These are phyloP conservation scores for Hyles euphorbiae DNA, from an alignment of 1,140 invertebrate genomes.

Conservation along the genomic window DNA sequence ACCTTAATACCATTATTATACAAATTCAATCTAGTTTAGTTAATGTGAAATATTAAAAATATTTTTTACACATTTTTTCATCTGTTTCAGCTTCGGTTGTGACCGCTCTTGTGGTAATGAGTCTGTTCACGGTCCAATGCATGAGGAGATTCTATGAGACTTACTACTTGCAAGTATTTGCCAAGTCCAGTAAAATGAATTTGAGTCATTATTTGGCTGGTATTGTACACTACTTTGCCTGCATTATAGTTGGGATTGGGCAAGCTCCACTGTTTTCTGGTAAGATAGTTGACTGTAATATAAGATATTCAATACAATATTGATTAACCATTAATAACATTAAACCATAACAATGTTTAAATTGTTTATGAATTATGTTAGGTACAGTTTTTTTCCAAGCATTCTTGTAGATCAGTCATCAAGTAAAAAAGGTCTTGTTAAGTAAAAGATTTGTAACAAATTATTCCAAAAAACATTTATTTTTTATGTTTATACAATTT, in stretches of 20 bases:
- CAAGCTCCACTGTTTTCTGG: conserved; percentile 84
- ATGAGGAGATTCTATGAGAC: conserved; percentile 87
- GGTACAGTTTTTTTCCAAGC: no score
- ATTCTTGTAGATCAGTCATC: neutral
- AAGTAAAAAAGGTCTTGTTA: neutral
- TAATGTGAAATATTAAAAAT: no score
- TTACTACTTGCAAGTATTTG: conserved; percentile 86
- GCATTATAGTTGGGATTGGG: conserved; percentile 79
- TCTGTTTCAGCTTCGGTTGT: conserved; percentile 72
- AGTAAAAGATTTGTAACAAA: neutral
- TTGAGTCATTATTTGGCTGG: conserved; percentile 85
- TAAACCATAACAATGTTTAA: no score
- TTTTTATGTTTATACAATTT: neutral
- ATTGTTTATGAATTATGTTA: no score
- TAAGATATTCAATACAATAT: no score
- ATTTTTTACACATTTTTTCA: no score
- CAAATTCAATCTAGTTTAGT: no score
- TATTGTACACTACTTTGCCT: conserved; percentile 84
- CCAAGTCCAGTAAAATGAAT: conserved; percentile 85
- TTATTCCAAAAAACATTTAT: neutral
- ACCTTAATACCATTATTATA: no score
- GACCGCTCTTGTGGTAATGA: conserved; percentile 76
- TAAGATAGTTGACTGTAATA: conserved; percentile 31
- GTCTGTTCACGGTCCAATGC: conserved; percentile 82
- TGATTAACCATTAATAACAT: no score